Conservation (phyloP, 2,113 vertebrate genomes). For the Oxyura jamaicensis region DNA sequence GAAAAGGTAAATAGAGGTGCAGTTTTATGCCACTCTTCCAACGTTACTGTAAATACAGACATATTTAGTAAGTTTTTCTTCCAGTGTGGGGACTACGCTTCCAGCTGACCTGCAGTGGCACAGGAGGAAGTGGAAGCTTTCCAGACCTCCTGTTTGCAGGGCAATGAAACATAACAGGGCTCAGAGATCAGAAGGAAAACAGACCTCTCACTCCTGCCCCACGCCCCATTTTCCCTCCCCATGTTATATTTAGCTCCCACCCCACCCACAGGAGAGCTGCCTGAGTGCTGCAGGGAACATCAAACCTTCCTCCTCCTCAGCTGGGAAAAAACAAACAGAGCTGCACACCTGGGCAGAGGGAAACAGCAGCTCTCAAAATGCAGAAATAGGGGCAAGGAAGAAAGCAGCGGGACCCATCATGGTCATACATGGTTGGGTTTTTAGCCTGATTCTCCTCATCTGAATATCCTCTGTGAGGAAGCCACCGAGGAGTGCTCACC, state of each 20-base stretch:
- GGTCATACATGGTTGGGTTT: not conserved
- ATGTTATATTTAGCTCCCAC: not conserved
- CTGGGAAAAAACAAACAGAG: not conserved
- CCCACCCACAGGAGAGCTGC: not conserved
- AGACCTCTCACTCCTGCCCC: not conserved
- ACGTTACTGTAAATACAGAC: not conserved
- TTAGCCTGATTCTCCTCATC: not conserved
- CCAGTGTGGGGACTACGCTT: not conserved
- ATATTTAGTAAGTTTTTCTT: not conserved
- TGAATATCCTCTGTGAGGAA: not conserved
- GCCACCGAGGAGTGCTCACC: rapidly evolving
- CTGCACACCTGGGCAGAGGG: not conserved
- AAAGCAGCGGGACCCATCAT: not conserved
- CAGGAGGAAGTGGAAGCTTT: constrained; percentile 39
- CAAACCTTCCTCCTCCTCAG: not conserved
- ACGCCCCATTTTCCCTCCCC: not conserved
- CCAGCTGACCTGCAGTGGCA: constrained; percentile 2
- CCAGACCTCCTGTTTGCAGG: constrained; percentile 55
- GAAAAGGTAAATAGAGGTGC: not conserved
- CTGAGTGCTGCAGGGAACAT: not conserved
- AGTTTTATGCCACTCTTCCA: not conserved
- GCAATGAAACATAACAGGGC: constrained; percentile 47
- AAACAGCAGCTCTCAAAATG: not conserved
- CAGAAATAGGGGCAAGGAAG: not conserved
- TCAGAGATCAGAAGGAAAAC: constrained; percentile 57